Evolutionary conservation across 2,888 invertebrate species (phyloP).

Genomic region (Phyllotreta cruciferae): DNA sequence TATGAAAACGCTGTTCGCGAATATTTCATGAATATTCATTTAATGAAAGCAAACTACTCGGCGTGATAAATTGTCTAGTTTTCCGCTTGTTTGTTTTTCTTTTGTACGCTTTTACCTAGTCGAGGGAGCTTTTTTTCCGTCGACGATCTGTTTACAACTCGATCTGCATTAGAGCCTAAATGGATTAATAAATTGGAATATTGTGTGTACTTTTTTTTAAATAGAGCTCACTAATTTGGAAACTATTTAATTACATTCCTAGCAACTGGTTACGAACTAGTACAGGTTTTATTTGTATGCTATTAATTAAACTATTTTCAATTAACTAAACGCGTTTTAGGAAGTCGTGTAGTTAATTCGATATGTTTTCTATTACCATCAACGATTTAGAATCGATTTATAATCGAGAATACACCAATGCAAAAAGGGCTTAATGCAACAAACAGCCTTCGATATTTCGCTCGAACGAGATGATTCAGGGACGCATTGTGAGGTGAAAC

Average conservation of each 20-base stretch:
- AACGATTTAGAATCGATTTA: too few relatives aligned
- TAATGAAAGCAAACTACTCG: conserved; percentile 29
- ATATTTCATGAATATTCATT: conserved; percentile 31
- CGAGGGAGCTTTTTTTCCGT: neutral
- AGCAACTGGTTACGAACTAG: neutral
- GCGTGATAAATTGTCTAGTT: conserved; percentile 21
- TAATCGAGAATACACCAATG: too few relatives aligned
- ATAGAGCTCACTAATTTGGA: neutral
- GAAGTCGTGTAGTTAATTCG: conserved; percentile 5
- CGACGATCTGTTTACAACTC: too few relatives aligned
- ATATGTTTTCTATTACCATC: conserved; percentile 2
- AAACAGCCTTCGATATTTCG: too few relatives aligned
- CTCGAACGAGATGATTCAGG: too few relatives aligned
- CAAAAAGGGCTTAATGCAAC: too few relatives aligned
- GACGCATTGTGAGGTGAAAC: too few relatives aligned
- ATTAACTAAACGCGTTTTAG: conserved; percentile 6
- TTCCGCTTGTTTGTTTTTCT: conserved; percentile 1
- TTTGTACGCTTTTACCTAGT: neutral
- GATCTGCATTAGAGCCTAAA: too few relatives aligned
- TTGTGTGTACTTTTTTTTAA: neutral
- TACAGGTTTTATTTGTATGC: too few relatives aligned
- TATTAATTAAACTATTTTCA: conserved; percentile 9
- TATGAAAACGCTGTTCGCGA: conserved; percentile 23
- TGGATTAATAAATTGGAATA: too few relatives aligned
- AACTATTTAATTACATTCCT: conserved; percentile 10